phyloP scores from a whole-genome alignment of 1,140 invertebrate genomes.

The Sarcophaga bullata region DNA sequence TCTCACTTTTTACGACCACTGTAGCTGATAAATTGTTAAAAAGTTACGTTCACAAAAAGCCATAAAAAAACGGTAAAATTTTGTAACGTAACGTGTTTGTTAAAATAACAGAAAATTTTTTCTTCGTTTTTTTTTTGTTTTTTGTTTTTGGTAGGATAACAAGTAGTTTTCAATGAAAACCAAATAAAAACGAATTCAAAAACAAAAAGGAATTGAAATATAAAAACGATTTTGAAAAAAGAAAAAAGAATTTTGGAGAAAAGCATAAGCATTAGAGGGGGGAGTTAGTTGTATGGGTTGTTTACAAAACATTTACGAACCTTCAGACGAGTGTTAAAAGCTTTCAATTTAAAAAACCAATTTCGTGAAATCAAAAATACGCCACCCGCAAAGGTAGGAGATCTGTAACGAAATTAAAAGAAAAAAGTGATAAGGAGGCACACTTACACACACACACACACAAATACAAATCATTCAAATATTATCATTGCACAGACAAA shows the following conservation, averaged over 20 bases:
- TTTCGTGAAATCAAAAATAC: constrained; percentile 79
- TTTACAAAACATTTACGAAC: constrained; percentile 48
- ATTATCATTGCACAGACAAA: neutral
- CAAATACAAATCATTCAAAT: constrained; percentile 26
- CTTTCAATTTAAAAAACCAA: constrained; percentile 83
- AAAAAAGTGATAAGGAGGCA: constrained; percentile 5
- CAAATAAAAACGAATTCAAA: neutral
- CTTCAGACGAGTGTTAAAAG: constrained; percentile 78
- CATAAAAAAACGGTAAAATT: neutral
- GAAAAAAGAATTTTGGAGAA: no score
- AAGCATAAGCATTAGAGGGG: no score
- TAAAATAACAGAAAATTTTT: constrained; percentile 1
- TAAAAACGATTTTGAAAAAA: neutral
- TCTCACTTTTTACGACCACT: neutral
- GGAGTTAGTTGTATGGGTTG: constrained; percentile 14
- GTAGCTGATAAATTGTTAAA: constrained; percentile 3
- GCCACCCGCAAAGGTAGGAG: constrained; percentile 83
- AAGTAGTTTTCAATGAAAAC: constrained; percentile 10
- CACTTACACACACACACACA: neutral
- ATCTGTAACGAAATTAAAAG: constrained; percentile 60
- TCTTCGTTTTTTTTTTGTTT: neutral
- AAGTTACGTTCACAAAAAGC: neutral
- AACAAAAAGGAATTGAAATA: neutral
- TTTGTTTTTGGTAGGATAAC: neutral
- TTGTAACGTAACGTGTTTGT: neutral